Evolutionary conservation across 2,888 invertebrate genomes (phyloP).

Genomic region (Perizoma flavofasciatum): DNA sequence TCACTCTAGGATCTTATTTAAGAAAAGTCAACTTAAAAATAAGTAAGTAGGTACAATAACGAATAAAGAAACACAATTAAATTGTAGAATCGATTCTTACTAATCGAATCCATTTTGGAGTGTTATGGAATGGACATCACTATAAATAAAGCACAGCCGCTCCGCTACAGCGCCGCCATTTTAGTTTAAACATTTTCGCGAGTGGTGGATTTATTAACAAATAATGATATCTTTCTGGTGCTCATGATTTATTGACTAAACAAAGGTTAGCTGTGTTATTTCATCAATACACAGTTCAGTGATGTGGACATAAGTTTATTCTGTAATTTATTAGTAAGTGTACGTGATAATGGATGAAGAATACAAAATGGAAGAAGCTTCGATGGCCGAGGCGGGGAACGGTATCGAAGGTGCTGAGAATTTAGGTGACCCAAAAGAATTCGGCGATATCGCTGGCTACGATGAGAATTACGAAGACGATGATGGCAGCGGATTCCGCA

Average conservation of each 20-base stretch:
- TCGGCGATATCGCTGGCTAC: conserved; percentile 59
- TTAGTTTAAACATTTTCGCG: conserved; percentile 8
- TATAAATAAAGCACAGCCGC: too few relatives aligned
- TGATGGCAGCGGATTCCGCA: conserved; percentile 65
- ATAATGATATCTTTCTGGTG: neutral
- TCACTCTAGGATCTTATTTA: too few relatives aligned
- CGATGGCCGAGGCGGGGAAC: conserved; percentile 53
- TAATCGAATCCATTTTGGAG: too few relatives aligned
- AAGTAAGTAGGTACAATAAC: too few relatives aligned
- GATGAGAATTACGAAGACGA: conserved; percentile 75
- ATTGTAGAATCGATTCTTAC: too few relatives aligned
- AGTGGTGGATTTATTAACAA: conserved; percentile 5
- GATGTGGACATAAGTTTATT: conserved; percentile 63
- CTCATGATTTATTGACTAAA: conserved; percentile 27
- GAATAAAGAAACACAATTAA: too few relatives aligned
- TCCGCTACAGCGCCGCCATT: conserved; percentile 9
- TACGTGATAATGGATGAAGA: conserved; percentile 69
- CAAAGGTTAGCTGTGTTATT: conserved; percentile 34
- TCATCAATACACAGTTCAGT: conserved; percentile 48
- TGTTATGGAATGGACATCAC: too few relatives aligned
- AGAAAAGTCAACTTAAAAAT: too few relatives aligned
- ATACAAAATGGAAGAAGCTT: conserved; percentile 66
- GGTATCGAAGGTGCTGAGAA: conserved; percentile 50
- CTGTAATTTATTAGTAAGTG: conserved; percentile 44
- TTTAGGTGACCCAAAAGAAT: conserved; percentile 64